Percentiles rank a stretch among this genome's conserved stretches.
phyloP scores from a whole-genome alignment of 2,797 vertebrate species.

The Chloroceryle inda region DNA sequence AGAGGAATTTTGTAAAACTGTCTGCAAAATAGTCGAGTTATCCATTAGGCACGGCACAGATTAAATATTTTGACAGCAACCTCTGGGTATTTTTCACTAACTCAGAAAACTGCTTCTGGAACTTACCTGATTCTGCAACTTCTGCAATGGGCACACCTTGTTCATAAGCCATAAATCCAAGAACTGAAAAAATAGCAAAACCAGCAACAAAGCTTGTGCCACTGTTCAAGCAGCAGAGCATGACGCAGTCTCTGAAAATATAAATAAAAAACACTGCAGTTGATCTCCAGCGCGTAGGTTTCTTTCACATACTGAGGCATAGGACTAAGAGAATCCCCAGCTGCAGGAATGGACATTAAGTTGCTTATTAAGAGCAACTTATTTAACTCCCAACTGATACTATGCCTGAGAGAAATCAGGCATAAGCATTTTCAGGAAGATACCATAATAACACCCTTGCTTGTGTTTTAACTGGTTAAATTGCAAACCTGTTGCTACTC shows the following conservation, averaged over 20 bases:
- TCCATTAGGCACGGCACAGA: neutral
- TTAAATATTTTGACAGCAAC: neutral
- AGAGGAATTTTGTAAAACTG: neutral
- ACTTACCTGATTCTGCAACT: conserved; percentile 96
- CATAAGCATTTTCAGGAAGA: neutral
- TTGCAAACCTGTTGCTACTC: neutral
- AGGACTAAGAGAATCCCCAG: neutral
- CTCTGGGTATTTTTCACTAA: neutral
- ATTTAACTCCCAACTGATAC: neutral
- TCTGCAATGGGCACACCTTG: conserved; percentile 97
- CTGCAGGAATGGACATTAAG: neutral
- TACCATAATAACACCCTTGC: neutral
- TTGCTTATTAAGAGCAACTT: neutral
- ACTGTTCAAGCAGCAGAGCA: conserved; percentile 98
- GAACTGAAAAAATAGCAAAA: conserved; percentile 98
- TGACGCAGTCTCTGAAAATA: conserved; percentile 92
- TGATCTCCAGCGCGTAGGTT: conserved; percentile 20
- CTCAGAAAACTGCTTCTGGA: neutral
- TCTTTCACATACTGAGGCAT: neutral
- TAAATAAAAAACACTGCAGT: conserved; percentile 56
- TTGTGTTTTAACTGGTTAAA: neutral
- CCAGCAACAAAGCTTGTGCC: conserved; percentile 98
- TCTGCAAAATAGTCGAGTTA: neutral
- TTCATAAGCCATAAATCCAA: conserved; percentile 98
- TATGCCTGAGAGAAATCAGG: neutral